These are phyloP conservation scores for Drosophila trapezifrons DNA, from an alignment of 1,140 invertebrate species.

Conservation along the genomic window DNA sequence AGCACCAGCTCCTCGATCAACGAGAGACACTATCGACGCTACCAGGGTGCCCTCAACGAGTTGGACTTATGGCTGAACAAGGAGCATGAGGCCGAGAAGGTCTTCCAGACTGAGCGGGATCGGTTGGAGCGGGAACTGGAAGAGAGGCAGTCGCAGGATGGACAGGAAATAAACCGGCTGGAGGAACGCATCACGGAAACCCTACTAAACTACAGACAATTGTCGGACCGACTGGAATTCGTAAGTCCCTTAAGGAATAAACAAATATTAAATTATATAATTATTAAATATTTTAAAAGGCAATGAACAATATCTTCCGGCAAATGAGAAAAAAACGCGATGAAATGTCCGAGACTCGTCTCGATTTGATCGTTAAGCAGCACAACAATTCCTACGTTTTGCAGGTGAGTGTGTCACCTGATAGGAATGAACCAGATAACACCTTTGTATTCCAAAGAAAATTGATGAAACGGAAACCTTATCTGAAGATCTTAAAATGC, in stretches of 20 bases:
- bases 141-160: background rate
- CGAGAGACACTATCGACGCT: background rate
- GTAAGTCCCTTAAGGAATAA: background rate
- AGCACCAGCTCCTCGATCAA: background rate
- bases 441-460: constrained; percentile 1
- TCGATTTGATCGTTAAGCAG: constrained; percentile 14
- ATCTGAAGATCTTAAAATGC: background rate
- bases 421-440: fast-evolving
- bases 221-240: background rate
- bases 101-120: background rate
- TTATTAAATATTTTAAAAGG: background rate
- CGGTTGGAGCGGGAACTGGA: background rate
- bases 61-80: constrained; percentile 8
- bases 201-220: background rate
- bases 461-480: constrained; percentile 5
- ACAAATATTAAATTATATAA: background rate
- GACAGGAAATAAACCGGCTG: background rate
- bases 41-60: background rate
- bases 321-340: constrained; percentile 20
- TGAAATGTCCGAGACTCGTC: constrained; percentile 3
- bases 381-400: constrained; percentile 2
- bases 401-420: background rate
- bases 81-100: background rate
- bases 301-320: background rate
- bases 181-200: background rate